These are phyloP conservation scores for Chironomus striatipennis DNA, from an alignment of 1,140 invertebrate genomes.

Conservation along the genomic window DNA sequence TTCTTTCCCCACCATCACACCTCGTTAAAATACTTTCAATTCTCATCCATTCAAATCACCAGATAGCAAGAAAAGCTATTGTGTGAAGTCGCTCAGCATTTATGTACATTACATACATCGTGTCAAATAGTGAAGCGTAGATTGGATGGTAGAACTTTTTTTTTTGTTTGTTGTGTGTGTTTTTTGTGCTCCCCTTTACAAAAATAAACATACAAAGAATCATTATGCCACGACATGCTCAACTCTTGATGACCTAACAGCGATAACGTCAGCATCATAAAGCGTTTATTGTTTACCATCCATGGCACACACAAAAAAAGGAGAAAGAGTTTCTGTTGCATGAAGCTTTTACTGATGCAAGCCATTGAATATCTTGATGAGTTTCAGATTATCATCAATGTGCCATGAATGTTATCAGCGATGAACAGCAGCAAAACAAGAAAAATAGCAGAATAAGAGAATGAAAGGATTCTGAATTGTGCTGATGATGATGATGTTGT, in stretches of 20 bases:
- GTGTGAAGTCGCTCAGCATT: background rate
- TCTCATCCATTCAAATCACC: background rate
- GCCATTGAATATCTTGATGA: constrained; percentile 2
- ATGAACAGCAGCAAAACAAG: background rate
- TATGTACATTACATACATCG: background rate
- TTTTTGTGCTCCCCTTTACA: too few relatives aligned
- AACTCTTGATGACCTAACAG: background rate
- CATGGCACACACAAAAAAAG: background rate
- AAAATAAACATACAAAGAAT: background rate
- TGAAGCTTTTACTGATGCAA: background rate
- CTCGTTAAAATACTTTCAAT: constrained; percentile 5
- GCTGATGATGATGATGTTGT: background rate
- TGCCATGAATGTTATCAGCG: background rate
- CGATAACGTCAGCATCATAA: constrained; percentile 1
- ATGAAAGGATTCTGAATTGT: background rate
- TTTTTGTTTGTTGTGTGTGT: too few relatives aligned
- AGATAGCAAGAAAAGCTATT: background rate
- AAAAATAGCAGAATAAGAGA: background rate
- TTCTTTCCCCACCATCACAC: background rate
- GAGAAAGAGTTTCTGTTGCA: background rate
- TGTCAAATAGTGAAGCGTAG: background rate
- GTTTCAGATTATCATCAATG: constrained; percentile 7
- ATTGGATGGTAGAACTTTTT: background rate
- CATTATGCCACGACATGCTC: constrained; percentile 5
- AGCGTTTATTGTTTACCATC: constrained; percentile 7